A percentile compares a stretch with the other conserved stretches of the same genome.
phyloP scores from a whole-genome alignment of 2,797 vertebrate species.

The Centropyge bicolor region DNA sequence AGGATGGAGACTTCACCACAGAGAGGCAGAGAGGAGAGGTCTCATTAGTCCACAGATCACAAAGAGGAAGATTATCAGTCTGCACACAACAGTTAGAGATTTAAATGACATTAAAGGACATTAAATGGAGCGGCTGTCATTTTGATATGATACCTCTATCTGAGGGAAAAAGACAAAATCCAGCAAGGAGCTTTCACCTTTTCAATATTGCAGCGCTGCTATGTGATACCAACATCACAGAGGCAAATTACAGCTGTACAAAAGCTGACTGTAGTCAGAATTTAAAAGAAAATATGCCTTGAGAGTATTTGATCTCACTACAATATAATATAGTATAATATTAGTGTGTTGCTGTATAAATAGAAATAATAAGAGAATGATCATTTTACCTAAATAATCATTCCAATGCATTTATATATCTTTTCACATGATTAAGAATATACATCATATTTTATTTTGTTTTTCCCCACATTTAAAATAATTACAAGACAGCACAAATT shows the following conservation, averaged over 20 bases:
- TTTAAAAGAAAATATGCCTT: conserved; percentile 42
- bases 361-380: conserved; percentile 17
- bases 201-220: conserved; percentile 49
- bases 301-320: background rate
- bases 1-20: conserved; percentile 90
- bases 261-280: conserved; percentile 27
- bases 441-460: background rate
- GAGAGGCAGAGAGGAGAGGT: conserved; percentile 79
- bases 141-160: conserved; percentile 78
- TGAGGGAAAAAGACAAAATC: conserved; percentile 59
- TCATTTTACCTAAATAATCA: background rate
- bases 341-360: conserved; percentile 1
- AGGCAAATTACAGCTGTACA: conserved; percentile 40
- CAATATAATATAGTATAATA: background rate
- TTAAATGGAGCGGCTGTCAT: conserved; percentile 68
- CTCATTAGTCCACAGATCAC: conserved; percentile 92
- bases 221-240: conserved; percentile 57
- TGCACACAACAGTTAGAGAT: conserved; percentile 84
- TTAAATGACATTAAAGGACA: conserved; percentile 79
- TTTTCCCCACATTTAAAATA: background rate
- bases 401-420: too few relatives aligned
- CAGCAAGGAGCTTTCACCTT: conserved; percentile 61
- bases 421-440: background rate
- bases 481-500: background rate
- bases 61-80: conserved; percentile 93